A percentile compares a stretch with the other conserved stretches of the same genome.
phyloP scores from a whole-genome alignment of 2,888 invertebrate genomes.

The Epistrophe eligans region DNA sequence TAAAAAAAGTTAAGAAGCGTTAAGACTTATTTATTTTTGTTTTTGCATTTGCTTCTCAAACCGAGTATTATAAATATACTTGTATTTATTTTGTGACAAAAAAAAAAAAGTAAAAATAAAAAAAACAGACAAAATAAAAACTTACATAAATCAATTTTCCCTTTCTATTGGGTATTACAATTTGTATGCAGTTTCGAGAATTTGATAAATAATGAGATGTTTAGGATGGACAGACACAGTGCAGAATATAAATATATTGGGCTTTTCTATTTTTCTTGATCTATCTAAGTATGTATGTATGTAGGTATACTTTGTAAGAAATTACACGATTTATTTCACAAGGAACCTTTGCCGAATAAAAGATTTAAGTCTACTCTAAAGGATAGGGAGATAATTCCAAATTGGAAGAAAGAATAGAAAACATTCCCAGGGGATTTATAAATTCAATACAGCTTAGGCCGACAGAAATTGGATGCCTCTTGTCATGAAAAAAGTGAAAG shows the following conservation, averaged over 20 bases:
- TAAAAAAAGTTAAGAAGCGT: not conserved
- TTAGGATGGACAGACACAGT: not conserved
- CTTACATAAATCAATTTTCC: not conserved
- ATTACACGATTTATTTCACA: too few species aligned
- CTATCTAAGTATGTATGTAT: too few species aligned
- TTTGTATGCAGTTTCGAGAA: not conserved
- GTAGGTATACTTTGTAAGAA: too few species aligned
- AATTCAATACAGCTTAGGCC: too few species aligned
- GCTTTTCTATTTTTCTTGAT: too few species aligned
- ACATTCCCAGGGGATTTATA: too few species aligned
- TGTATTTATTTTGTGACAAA: not conserved
- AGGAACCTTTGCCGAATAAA: too few species aligned
- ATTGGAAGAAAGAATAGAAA: too few species aligned
- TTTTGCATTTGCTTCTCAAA: not conserved
- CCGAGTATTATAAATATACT: not conserved
- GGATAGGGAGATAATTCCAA: too few species aligned
- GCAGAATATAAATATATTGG: not conserved
- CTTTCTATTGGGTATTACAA: not conserved
- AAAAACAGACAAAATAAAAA: not conserved
- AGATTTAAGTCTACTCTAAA: too few species aligned
- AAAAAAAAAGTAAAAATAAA: not conserved
- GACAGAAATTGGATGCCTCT: too few species aligned
- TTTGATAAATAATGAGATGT: not conserved
- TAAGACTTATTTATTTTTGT: not conserved
- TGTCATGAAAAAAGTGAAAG: too few species aligned